Percentiles rank a stretch among this genome's conserved stretches.
Conservation (phyloP, 2,888 invertebrate genomes). For the Athalia cordata region DNA sequence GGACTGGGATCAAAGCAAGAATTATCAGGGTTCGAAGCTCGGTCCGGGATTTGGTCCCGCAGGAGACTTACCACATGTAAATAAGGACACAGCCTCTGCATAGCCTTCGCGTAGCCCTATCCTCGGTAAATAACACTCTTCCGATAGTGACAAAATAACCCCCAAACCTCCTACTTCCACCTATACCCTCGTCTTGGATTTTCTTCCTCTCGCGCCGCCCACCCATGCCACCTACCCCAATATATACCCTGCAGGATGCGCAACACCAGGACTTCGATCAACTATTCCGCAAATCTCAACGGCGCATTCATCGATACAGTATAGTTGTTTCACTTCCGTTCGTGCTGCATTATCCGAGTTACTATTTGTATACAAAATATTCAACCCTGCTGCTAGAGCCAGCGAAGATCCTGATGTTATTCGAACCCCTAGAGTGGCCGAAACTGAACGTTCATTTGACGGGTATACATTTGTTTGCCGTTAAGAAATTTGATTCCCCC, state of each 20-base stretch:
- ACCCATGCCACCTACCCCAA: conserved; percentile 51
- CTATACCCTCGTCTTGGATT: conserved; percentile 38
- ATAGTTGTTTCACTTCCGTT: conserved; percentile 33
- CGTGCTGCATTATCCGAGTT: neutral
- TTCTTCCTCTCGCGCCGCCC: conserved; percentile 41
- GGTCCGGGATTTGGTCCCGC: conserved; percentile 73
- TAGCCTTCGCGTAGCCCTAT: conserved; percentile 62
- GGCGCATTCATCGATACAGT: conserved; percentile 28
- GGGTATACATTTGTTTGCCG: neutral
- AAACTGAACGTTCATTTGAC: neutral
- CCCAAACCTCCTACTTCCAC: conserved; percentile 48
- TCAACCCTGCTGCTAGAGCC: too few relatives aligned
- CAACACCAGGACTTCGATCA: conserved; percentile 27
- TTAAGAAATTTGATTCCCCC: too few relatives aligned
- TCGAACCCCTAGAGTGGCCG: neutral
- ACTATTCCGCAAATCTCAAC: conserved; percentile 38
- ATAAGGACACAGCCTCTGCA: conserved; percentile 71
- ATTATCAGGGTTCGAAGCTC: conserved; percentile 72
- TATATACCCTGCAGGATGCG: too few relatives aligned
- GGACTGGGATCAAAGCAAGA: conserved; percentile 73
- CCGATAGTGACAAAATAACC: conserved; percentile 67
- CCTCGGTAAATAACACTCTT: conserved; percentile 73
- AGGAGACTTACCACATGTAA: conserved; percentile 74
- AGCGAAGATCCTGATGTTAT: neutral
- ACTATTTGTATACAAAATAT: neutral